Conservation (phyloP, 2,888 invertebrate genomes). For the Xylota segnis region DNA sequence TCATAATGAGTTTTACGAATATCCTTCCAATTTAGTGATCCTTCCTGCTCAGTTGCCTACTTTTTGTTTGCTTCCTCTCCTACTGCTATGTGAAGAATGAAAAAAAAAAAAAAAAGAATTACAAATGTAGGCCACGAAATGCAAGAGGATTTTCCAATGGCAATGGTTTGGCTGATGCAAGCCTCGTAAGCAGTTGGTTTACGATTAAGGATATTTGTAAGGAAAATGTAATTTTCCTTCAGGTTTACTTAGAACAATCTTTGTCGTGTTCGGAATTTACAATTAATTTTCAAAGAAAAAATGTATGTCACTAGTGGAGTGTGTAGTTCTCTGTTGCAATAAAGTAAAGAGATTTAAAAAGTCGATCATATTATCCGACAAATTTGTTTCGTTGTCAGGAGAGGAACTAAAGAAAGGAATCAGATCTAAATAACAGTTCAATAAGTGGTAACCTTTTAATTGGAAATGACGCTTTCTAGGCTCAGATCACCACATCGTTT, state of each 20-base stretch:
- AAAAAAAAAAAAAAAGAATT: background rate
- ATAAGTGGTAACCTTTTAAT: too few species aligned
- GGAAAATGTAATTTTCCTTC: conserved; percentile 27
- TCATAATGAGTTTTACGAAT: conserved; percentile 71
- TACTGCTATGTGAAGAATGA: conserved; percentile 6
- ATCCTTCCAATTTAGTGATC: conserved; percentile 71
- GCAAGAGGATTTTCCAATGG: conserved; percentile 30
- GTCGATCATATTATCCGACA: too few species aligned
- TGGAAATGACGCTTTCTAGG: too few species aligned
- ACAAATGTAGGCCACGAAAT: conserved; percentile 62
- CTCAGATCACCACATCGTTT: too few species aligned
- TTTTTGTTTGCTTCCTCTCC: background rate
- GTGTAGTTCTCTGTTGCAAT: background rate
- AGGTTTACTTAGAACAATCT: background rate
- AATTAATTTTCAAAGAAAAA: conserved; percentile 30
- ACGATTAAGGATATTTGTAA: conserved; percentile 61
- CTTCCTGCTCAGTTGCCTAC: conserved; percentile 33
- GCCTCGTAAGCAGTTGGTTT: conserved; percentile 64
- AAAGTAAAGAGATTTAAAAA: too few species aligned
- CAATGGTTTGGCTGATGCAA: conserved; percentile 43
- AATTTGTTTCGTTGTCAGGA: too few species aligned
- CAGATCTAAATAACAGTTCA: too few species aligned
- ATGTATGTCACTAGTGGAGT: background rate
- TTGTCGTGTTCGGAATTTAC: conserved; percentile 48
- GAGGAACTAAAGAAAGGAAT: too few species aligned